These are phyloP conservation scores for Trididemnum miniatum DNA, from an alignment of 23 tunicate species.

Conservation along the genomic window DNA sequence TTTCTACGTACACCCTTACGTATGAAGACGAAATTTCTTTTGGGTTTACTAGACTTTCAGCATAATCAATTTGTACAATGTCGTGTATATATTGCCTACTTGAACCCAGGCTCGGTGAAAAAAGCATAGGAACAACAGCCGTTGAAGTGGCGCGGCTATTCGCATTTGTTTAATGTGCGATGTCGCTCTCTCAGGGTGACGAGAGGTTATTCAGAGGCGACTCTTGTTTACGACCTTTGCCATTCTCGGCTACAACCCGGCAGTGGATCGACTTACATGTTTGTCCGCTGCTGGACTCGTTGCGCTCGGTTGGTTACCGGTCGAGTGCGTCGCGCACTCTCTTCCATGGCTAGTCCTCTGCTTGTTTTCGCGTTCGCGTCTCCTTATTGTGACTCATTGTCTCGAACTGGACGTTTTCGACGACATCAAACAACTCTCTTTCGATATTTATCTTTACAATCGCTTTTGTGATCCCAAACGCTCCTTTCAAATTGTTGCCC, in stretches of 20 bases:
- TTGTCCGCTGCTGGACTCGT: constrained; percentile 3
- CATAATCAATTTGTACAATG: no score
- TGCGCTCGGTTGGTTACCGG: constrained; percentile 27
- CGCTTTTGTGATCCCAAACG: constrained; percentile 5
- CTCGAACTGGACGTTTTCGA: constrained; percentile 6
- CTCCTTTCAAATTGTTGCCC: no score
- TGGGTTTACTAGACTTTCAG: no score
- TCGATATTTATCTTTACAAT: constrained; percentile 22
- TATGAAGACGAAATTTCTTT: no score
- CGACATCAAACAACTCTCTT: constrained; percentile 26
- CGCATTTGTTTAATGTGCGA: no score
- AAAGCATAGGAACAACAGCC: no score
- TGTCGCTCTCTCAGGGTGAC: neutral
- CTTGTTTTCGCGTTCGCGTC: constrained; percentile 9
- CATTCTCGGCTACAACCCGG: neutral
- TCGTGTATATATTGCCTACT: no score
- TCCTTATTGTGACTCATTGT: constrained; percentile 35
- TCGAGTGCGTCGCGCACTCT: neutral
- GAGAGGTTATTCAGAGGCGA: constrained; percentile 13
- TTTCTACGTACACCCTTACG: no score
- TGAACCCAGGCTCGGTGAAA: no score
- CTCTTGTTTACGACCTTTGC: constrained; percentile 20
- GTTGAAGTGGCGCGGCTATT: no score
- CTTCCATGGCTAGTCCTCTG: constrained; percentile 10
- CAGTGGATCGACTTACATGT: constrained; percentile 15